phyloP scores from a whole-genome alignment of 2,888 invertebrate species.

The Augochlorella aurata region DNA sequence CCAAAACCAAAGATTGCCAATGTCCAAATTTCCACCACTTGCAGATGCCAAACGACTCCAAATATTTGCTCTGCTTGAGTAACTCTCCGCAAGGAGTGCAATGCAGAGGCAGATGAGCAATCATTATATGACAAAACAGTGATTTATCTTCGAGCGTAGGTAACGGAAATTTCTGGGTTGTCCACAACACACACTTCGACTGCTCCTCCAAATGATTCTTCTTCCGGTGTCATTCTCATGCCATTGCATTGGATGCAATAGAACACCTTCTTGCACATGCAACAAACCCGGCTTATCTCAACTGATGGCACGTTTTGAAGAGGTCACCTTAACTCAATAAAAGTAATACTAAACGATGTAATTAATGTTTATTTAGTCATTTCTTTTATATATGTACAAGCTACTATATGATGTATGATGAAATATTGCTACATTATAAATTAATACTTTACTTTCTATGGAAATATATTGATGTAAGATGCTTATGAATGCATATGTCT shows the following conservation, averaged over 20 bases:
- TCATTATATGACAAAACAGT: slow-evolving; percentile 70
- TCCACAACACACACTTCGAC: no score
- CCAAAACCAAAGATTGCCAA: slow-evolving; percentile 33
- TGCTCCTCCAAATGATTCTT: no score
- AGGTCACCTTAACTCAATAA: slow-evolving; percentile 34
- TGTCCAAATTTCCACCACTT: slow-evolving; percentile 57
- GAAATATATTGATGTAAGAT: slow-evolving; percentile 18
- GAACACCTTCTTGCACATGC: no score
- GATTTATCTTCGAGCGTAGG: slow-evolving; percentile 64
- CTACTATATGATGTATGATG: slow-evolving; percentile 33
- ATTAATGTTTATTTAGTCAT: slow-evolving; percentile 45
- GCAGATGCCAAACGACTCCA: slow-evolving; percentile 64
- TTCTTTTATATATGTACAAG: slow-evolving; percentile 51
- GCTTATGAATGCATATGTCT: slow-evolving; percentile 25
- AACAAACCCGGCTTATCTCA: no score
- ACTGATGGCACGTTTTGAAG: slow-evolving; percentile 36
- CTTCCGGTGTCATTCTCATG: no score
- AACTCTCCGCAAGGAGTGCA: slow-evolving; percentile 72
- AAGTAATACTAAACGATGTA: slow-evolving; percentile 41
- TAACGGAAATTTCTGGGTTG: slow-evolving; percentile 66
- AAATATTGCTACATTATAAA: slow-evolving; percentile 40
- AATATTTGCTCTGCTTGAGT: slow-evolving; percentile 66
- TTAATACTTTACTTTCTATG: slow-evolving; percentile 27
- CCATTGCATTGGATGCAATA: no score
- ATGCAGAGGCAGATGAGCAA: slow-evolving; percentile 73